Base-by-base conservation (phyloP, 2,888 invertebrate species). In the Mesorhabditis sp. region DNA sequence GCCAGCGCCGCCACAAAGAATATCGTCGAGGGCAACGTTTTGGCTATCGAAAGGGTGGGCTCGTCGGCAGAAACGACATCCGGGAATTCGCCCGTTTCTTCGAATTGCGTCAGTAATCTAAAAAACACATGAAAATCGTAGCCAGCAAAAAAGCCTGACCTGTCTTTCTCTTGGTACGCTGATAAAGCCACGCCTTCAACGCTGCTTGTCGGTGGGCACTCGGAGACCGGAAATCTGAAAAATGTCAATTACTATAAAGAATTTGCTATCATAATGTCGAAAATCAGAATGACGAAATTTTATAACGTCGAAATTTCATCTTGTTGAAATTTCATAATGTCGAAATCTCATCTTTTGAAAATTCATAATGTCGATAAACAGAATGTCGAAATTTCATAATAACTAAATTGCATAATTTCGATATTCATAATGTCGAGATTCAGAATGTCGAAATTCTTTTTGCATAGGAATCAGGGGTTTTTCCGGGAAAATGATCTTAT, bases 151-250 rank as follows among this genome's bases (percentile, higher is more conserved):
- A 13, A 44, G 45, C 7, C 66, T 15, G 15, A 78, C 76, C 71
- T 74, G 65, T 83, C 83, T 58, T 83, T 83, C 63, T 74, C 69
- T 5, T 65, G 66, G 63, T 79, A 83, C 79, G 50, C 6, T 75
- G 72, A 41, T 71, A 72, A n/a, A 80, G 74, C 82, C 82, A 83
- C 41, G 71, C 62, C 28, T 75, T 74, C 0, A 77, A 73, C 4
- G 45, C 72, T 65, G 28, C 62, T 74, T 70, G 45, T 73, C 75
- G 42, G 15, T 75, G 4, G 82, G 81, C 10, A 83, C 72, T 75
- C 67, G n/a, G 67, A 65, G 42, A 66, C 66, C 5, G 67, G 45
- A 50, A 72, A 69, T 42, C 76, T 65, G 43, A 50, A 50, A 10
- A 50, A 50, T 2, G 10, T n/a, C n/a, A 50, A 13, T 50, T 50